Percentiles rank a stretch among this genome's conserved stretches.
phyloP scores from a whole-genome alignment of 2,797 vertebrate genomes.

The Leucoraja ocellata region DNA sequence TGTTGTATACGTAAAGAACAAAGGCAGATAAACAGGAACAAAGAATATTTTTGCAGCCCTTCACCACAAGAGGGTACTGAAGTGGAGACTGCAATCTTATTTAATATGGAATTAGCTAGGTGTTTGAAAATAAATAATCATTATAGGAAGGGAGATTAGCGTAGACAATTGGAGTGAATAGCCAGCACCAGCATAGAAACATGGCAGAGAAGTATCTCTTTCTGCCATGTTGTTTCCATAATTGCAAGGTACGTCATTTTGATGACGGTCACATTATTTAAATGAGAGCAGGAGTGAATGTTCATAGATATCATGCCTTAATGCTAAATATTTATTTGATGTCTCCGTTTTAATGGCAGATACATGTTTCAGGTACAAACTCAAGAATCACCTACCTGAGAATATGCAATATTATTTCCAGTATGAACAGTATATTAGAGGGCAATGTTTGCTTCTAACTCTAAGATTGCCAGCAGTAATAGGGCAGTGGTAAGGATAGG shows the following conservation, averaged over 20 bases:
- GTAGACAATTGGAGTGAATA: background rate
- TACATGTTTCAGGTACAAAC: background rate
- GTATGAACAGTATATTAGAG: too few species aligned
- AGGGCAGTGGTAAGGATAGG: background rate
- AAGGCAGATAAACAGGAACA: background rate
- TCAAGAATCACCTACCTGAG: background rate
- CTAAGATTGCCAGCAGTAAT: background rate
- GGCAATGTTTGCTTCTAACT: background rate
- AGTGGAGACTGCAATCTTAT: background rate
- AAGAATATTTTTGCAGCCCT: background rate
- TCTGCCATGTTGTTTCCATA: background rate
- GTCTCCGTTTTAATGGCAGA: background rate
- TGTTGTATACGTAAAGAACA: background rate
- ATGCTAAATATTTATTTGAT: background rate
- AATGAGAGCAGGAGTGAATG: background rate
- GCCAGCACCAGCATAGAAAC: background rate
- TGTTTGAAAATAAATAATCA: background rate
- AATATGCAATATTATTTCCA: background rate
- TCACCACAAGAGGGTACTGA: constrained; percentile 10
- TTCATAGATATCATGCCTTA: background rate
- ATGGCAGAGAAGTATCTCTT: background rate
- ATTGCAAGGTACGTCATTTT: background rate
- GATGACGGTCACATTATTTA: background rate
- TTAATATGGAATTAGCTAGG: background rate
- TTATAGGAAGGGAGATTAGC: background rate